Conservation (phyloP, 2,797 vertebrate species). For the Australoheros facetus region DNA sequence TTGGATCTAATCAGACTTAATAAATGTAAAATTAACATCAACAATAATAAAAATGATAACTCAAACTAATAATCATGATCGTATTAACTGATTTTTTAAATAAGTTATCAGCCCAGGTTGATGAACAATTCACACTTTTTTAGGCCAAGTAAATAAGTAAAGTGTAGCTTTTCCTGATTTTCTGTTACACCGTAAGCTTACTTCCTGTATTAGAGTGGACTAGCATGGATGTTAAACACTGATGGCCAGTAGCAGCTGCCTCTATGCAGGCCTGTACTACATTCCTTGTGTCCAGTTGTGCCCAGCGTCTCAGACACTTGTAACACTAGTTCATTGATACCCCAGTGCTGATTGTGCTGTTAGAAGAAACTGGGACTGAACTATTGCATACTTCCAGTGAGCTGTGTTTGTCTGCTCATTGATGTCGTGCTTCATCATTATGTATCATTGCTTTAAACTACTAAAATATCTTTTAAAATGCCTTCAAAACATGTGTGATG, state of each 20-base stretch:
- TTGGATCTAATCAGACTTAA: slow-evolving; percentile 49
- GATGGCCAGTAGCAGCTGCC: slow-evolving; percentile 22
- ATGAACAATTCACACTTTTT: neutral
- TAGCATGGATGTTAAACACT: neutral
- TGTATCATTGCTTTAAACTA: slow-evolving; percentile 22
- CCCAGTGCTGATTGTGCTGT: slow-evolving; percentile 4
- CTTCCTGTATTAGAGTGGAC: neutral
- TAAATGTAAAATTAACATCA: slow-evolving; percentile 47
- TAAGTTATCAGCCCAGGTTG: neutral
- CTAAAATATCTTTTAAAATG: slow-evolving; percentile 34
- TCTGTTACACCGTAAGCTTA: neutral
- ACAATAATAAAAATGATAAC: slow-evolving; percentile 27
- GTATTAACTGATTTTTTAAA: slow-evolving; percentile 7
- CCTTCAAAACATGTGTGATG: slow-evolving; percentile 19
- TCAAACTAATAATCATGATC: slow-evolving; percentile 36
- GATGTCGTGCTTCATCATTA: slow-evolving; percentile 24
- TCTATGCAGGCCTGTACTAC: neutral
- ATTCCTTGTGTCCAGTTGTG: slow-evolving; percentile 20
- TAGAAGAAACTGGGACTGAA: slow-evolving; percentile 13
- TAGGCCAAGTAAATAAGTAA: slow-evolving; percentile 2
- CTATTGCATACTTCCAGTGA: neutral
- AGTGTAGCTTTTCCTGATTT: neutral
- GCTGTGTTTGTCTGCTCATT: slow-evolving; percentile 11
- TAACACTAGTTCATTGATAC: neutral
- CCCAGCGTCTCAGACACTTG: neutral